Evolutionary conservation across 1,140 invertebrate genomes (phyloP).

Genomic region (Mizuhopecten yessoensis): DNA sequence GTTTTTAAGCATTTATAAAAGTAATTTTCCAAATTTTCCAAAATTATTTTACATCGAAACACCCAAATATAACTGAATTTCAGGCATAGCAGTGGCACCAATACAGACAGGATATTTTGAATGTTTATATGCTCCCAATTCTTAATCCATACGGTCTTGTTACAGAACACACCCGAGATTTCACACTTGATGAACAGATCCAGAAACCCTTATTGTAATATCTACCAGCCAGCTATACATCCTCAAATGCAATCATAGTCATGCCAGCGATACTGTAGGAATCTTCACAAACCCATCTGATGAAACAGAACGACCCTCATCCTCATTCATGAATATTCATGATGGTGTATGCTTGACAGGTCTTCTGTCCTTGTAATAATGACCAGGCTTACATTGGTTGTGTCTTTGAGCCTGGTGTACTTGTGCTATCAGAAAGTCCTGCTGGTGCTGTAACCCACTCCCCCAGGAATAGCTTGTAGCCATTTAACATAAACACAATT

Average conservation of each 20-base stretch:
- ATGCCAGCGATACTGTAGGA: too few relatives aligned
- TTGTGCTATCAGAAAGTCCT: not conserved
- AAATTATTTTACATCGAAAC: not conserved
- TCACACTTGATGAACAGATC: not conserved
- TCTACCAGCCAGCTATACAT: not conserved
- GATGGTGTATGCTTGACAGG: not conserved
- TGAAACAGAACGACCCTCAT: too few relatives aligned
- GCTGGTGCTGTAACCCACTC: not conserved
- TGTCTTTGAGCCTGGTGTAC: not conserved
- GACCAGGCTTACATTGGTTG: too few relatives aligned
- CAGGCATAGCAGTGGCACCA: not conserved
- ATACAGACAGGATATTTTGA: too few relatives aligned
- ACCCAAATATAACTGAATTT: not conserved
- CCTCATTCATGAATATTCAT: slow-evolving; percentile 13
- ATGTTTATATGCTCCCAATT: too few relatives aligned
- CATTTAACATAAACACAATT: slow-evolving; percentile 29
- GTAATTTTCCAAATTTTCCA: not conserved
- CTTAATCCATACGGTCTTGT: too few relatives aligned
- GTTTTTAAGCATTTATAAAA: not conserved
- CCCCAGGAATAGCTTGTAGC: slow-evolving; percentile 11
- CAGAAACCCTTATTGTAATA: not conserved
- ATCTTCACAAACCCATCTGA: not conserved
- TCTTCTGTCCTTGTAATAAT: not conserved
- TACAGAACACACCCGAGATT: not conserved
- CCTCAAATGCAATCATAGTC: not conserved